phyloP scores from a whole-genome alignment of 2,888 invertebrate genomes.

The Sinelater perroti region DNA sequence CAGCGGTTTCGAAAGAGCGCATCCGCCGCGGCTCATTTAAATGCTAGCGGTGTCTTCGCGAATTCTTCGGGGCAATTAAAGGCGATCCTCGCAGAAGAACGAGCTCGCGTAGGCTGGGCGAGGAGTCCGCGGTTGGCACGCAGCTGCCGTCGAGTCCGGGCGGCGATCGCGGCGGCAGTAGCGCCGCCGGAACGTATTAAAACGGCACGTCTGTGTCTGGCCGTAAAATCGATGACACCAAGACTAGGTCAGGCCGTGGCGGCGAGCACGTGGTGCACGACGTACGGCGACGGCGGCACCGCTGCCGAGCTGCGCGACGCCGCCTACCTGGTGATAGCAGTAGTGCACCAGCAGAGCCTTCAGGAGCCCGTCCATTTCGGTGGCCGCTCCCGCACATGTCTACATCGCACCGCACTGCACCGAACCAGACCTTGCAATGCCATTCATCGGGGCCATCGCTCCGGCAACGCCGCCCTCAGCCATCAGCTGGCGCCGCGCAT shows the following conservation, averaged over 20 bases:
- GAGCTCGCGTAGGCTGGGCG: too few relatives aligned
- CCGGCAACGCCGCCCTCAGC: conserved; percentile 58
- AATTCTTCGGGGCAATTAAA: too few relatives aligned
- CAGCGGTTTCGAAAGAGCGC: too few relatives aligned
- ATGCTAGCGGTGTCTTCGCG: too few relatives aligned
- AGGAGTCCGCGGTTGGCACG: too few relatives aligned
- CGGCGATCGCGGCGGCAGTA: conserved; percentile 3
- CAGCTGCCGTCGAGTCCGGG: too few relatives aligned
- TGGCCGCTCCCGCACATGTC: conserved; percentile 43
- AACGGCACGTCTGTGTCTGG: conserved; percentile 36
- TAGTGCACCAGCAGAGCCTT: conserved; percentile 60
- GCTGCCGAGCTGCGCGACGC: conserved; percentile 24
- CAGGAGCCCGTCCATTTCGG: conserved; percentile 61
- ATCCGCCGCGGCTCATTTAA: too few relatives aligned
- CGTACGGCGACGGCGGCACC: conserved; percentile 6
- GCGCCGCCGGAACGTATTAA: conserved; percentile 34
- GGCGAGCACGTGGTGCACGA: conserved; percentile 30
- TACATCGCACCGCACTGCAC: conserved; percentile 58
- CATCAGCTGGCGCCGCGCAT: conserved; percentile 57
- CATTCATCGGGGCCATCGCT: conserved; percentile 76
- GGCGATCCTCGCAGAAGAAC: too few relatives aligned
- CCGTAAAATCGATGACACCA: conserved; percentile 35
- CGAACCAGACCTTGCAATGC: conserved; percentile 65
- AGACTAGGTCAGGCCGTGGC: conserved; percentile 34
- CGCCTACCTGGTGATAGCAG: conserved; percentile 57